These are phyloP conservation scores for Geodia barretti DNA, from an alignment of 37 sponge, comb jelly and placozoan species.

Conservation along the genomic window DNA sequence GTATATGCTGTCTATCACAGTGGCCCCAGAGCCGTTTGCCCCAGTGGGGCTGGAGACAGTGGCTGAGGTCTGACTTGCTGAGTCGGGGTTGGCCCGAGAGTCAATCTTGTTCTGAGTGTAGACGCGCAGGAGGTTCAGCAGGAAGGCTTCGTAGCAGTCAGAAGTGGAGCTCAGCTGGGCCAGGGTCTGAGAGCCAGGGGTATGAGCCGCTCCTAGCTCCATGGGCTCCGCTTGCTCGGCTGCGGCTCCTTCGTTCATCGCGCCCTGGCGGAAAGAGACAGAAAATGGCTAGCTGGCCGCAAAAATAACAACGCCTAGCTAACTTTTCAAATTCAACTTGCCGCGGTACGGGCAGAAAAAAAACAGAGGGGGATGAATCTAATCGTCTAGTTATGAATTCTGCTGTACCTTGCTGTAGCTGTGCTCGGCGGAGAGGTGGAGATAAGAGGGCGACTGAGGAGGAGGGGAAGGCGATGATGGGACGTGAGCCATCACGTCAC, in stretches of 20 bases:
- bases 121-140: slow-evolving; percentile 7
- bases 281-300: no score
- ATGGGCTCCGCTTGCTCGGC: slow-evolving; percentile 4
- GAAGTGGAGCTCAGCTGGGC: not conserved
- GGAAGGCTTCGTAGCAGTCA: slow-evolving; percentile 18
- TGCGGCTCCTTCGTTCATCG: no score
- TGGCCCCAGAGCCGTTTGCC: not conserved
- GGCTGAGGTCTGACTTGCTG: no score
- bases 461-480: not conserved
- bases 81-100: no score
- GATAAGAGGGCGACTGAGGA: not conserved
- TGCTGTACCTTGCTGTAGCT: not conserved
- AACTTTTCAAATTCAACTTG: not conserved
- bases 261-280: no score
- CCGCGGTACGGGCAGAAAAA: no score
- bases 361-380: not conserved
- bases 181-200: not conserved
- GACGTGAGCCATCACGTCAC: not conserved
- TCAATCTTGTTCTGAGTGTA: slow-evolving; percentile 3
- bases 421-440: not conserved
- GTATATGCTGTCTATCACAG: slow-evolving; percentile 29
- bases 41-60: not conserved
- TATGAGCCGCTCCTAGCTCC: not conserved
- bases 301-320: no score
- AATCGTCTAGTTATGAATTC: not conserved